These are phyloP conservation scores for Hyposmocoma kahamanoa DNA, from an alignment of 1,140 invertebrate genomes.

Conservation along the genomic window DNA sequence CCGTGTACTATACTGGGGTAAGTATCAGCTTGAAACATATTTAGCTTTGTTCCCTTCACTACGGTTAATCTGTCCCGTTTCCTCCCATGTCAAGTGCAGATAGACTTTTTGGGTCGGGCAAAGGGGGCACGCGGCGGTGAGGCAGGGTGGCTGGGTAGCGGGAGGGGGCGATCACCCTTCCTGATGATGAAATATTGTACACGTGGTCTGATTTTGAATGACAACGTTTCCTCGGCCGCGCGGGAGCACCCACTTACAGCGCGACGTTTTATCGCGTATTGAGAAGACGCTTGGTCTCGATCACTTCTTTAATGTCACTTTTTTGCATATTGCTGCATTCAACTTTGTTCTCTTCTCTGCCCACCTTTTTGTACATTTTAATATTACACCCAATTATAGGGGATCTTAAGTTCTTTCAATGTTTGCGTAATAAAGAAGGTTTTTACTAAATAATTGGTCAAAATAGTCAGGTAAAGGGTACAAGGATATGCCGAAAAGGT, in stretches of 20 bases:
- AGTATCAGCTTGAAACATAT: conserved; percentile 70
- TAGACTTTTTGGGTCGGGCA: conserved; percentile 67
- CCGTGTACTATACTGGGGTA: conserved; percentile 40
- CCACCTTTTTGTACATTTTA: not conserved
- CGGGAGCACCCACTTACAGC: conserved; percentile 45
- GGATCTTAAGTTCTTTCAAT: not conserved
- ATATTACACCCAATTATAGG: not conserved
- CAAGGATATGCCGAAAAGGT: conserved; percentile 40
- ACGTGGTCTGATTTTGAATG: conserved; percentile 80
- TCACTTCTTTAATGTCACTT: conserved; percentile 35
- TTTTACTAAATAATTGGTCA: not conserved
- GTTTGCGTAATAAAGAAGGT: not conserved
- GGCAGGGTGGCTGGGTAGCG: conserved; percentile 11
- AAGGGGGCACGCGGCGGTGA: conserved; percentile 18
- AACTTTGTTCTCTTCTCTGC: not conserved
- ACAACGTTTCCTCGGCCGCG: conserved; percentile 72
- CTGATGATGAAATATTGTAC: conserved; percentile 80
- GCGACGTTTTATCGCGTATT: conserved; percentile 59
- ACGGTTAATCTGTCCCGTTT: conserved; percentile 72
- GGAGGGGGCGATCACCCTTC: conserved; percentile 36
- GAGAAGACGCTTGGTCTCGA: conserved; percentile 57
- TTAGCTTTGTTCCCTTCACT: conserved; percentile 71
- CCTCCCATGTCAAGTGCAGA: conserved; percentile 70
- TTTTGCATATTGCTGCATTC: conserved; percentile 13
- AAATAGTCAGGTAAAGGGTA: conserved; percentile 27